phyloP scores from a whole-genome alignment of 2,797 vertebrate species.

The Nannoperca australis region DNA sequence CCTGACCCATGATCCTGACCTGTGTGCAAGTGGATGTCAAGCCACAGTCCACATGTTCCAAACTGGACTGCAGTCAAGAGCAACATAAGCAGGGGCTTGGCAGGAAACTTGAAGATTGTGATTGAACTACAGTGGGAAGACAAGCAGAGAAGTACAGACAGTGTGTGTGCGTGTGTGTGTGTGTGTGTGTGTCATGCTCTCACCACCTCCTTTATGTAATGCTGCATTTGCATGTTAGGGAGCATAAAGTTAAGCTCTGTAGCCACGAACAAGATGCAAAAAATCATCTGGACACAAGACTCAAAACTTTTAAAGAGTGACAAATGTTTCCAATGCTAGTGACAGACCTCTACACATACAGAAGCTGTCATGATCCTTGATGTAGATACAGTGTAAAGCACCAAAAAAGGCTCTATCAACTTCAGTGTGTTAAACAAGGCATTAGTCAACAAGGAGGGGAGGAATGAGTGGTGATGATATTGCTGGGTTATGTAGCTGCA shows the following conservation, averaged over 20 bases:
- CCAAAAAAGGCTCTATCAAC: slow-evolving; percentile 63
- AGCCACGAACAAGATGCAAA: slow-evolving; percentile 43
- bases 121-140: slow-evolving; percentile 58
- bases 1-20: slow-evolving; percentile 75
- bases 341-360: slow-evolving; percentile 42
- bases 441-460: slow-evolving; percentile 48
- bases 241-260: slow-evolving; percentile 61
- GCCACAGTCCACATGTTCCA: slow-evolving; percentile 71
- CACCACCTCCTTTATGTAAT: slow-evolving; percentile 46
- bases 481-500: slow-evolving; percentile 53
- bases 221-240: slow-evolving; percentile 60
- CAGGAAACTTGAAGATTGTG: slow-evolving; percentile 65
- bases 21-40: slow-evolving; percentile 78
- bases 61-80: slow-evolving; percentile 77
- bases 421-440: slow-evolving; percentile 51
- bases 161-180: slow-evolving; percentile 11
- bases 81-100: slow-evolving; percentile 79
- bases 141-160: slow-evolving; percentile 27
- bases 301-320: slow-evolving; percentile 39
- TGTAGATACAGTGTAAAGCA: slow-evolving; percentile 42
- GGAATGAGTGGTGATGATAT: slow-evolving; percentile 40
- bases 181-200: slow-evolving; percentile 28
- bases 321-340: slow-evolving; percentile 31
- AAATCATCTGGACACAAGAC: slow-evolving; percentile 51
- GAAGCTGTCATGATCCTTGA: slow-evolving; percentile 34